Conservation (phyloP, 2,888 invertebrate species). For the Seladonia tumulorum region DNA sequence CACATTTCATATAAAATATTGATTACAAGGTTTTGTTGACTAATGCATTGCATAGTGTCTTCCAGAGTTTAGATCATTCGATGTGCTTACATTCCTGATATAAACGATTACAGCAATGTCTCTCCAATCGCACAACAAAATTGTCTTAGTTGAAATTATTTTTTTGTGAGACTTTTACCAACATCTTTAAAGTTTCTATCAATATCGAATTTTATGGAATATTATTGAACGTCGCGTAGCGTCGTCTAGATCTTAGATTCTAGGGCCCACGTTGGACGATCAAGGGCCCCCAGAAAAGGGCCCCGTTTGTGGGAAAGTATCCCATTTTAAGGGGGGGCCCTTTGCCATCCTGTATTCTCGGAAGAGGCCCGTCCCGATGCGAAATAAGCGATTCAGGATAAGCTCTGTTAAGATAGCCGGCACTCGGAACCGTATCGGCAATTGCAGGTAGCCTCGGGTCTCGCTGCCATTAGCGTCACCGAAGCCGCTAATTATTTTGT, state of each 20-base stretch:
- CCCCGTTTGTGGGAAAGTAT: not conserved
- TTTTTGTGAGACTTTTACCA: not conserved
- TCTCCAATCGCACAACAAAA: no score
- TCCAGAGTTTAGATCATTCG: no score
- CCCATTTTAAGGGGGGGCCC: not conserved
- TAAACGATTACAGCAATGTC: no score
- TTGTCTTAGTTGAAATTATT: not conserved
- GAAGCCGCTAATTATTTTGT: conserved; percentile 22
- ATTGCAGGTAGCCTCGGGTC: conserved; percentile 10
- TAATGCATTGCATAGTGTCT: no score
- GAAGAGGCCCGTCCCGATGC: conserved; percentile 33
- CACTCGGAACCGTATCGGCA: conserved; percentile 15
- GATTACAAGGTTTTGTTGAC: no score
- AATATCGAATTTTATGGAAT: not conserved
- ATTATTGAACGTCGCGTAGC: not conserved
- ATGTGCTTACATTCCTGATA: no score
- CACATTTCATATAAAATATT: no score
- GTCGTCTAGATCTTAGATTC: not conserved
- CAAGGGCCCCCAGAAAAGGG: not conserved
- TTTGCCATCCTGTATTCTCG: conserved; percentile 17
- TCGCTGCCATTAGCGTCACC: conserved; percentile 11
- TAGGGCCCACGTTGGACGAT: not conserved
- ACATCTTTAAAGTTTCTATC: no score
- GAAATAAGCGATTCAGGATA: conserved; percentile 45
- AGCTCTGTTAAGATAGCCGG: conserved; percentile 22